Conservation (phyloP, 1,140 invertebrate species). For the Coelopa frigida region DNA sequence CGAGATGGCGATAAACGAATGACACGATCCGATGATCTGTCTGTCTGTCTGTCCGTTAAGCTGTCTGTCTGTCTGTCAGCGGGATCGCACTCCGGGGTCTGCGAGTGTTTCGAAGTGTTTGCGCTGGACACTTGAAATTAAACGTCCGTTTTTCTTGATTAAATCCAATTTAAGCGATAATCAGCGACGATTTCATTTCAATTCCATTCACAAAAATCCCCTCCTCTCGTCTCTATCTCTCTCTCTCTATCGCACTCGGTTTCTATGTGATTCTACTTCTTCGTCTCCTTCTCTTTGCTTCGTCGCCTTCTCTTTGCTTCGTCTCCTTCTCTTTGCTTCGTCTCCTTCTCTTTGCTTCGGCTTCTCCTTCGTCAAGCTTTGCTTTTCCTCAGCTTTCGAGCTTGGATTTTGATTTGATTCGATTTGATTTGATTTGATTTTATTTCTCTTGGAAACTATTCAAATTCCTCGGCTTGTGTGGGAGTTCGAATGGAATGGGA, state of each 20-base stretch:
- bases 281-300: background rate
- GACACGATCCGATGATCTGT: background rate
- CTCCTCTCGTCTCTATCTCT: no score
- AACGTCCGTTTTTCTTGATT: constrained; percentile 38
- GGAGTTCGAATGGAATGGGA: no score
- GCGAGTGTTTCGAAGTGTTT: no score
- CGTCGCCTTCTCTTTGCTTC: background rate
- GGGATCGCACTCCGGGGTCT: constrained; percentile 5
- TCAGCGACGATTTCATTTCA: constrained; percentile 12
- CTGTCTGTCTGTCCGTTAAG: background rate
- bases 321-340: background rate
- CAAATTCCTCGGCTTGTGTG: no score
- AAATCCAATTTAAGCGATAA: constrained; percentile 40
- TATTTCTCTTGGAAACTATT: no score
- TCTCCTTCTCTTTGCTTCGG: background rate
- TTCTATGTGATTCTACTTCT: background rate
- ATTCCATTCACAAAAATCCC: constrained; percentile 10
- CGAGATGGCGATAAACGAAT: no score
- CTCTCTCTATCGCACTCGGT: no score
- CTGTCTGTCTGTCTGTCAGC: constrained; percentile 3
- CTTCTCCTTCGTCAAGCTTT: constrained; percentile 3
- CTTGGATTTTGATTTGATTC: constrained; percentile 5
- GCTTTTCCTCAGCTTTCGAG: constrained; percentile 7
- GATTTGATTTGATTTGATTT: no score
- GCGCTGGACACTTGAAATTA: constrained; percentile 27